Evolutionary conservation across 64 coral and sea anemone species (phyloP).

Genomic region (Actinia tenebrosa): DNA sequence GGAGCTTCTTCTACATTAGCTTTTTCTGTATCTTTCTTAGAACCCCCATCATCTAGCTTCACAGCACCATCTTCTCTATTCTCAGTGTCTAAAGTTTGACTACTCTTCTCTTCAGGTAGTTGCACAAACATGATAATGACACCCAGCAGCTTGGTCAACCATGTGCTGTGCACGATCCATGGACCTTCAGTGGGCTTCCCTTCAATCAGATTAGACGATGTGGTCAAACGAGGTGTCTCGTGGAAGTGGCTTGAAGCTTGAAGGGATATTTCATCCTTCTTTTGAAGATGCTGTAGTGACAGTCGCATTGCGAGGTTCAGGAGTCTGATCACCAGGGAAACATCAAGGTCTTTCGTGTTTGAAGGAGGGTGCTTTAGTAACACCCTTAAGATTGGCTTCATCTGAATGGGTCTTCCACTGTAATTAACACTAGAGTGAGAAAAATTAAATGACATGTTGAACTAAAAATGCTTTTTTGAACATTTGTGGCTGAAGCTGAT

Average conservation of each 20-base stretch:
- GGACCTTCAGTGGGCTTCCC: neutral
- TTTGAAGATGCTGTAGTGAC: constrained; percentile 23
- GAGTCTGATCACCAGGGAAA: constrained; percentile 15
- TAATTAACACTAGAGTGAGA: constrained; percentile 19
- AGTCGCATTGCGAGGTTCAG: constrained; percentile 22
- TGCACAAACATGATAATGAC: constrained; percentile 34
- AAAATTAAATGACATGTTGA: neutral
- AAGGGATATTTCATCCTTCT: constrained; percentile 38
- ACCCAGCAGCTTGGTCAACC: constrained; percentile 47
- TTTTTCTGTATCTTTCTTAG: neutral
- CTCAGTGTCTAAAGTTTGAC: neutral
- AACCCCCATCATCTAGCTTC: neutral
- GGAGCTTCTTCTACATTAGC: neutral
- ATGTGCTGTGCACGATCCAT: constrained; percentile 40
- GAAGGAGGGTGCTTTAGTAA: constrained; percentile 22
- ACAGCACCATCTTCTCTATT: neutral
- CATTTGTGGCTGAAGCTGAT: too few species aligned
- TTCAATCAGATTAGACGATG: neutral
- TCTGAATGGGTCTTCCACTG: constrained; percentile 21
- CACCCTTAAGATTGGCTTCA: constrained; percentile 42
- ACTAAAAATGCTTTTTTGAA: neutral
- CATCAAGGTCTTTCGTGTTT: neutral
- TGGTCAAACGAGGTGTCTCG: constrained; percentile 20
- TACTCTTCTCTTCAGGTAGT: neutral
- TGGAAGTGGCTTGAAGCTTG: constrained; percentile 34